A percentile compares a stretch with the other conserved stretches of the same genome.
Conservation (phyloP, 2,888 invertebrate genomes). For the Gari tellinella region DNA sequence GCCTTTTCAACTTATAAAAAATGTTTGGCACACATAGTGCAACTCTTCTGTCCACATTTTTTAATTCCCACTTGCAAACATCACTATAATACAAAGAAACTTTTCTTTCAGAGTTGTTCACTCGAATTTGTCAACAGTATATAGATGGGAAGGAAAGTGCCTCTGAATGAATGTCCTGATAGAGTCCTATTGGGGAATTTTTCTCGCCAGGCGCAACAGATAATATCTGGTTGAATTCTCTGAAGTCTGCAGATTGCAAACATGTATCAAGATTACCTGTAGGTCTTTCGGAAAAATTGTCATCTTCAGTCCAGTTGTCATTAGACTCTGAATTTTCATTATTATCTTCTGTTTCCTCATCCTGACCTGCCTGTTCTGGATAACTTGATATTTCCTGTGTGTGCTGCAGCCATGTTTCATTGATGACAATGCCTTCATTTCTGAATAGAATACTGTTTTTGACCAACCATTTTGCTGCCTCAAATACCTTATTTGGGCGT, state of each 20-base stretch:
- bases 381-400: background rate
- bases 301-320: conserved; percentile 31
- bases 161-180: conserved; percentile 27
- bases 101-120: conserved; percentile 12
- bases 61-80: conserved; percentile 19
- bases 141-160: conserved; percentile 30
- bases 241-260: conserved; percentile 28
- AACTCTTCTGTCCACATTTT: conserved; percentile 27
- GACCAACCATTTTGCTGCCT: conserved; percentile 53
- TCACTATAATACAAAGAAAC: conserved; percentile 35
- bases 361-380: no score
- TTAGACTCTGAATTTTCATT: no score
- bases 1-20: conserved; percentile 36
- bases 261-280: conserved; percentile 25
- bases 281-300: conserved; percentile 11
- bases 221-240: conserved; percentile 40
- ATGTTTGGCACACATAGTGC: conserved; percentile 27
- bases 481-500: conserved; percentile 43
- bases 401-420: conserved; percentile 28
- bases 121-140: conserved; percentile 27
- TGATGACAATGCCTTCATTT: conserved; percentile 39
- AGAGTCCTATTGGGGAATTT: conserved; percentile 10
- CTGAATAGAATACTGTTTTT: conserved; percentile 36
- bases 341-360: no score
- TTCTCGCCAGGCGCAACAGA: conserved; percentile 37